A percentile compares a stretch with the other conserved stretches of the same genome.
phyloP scores from a whole-genome alignment of 1,140 invertebrate species.

The Linepithema humile region DNA sequence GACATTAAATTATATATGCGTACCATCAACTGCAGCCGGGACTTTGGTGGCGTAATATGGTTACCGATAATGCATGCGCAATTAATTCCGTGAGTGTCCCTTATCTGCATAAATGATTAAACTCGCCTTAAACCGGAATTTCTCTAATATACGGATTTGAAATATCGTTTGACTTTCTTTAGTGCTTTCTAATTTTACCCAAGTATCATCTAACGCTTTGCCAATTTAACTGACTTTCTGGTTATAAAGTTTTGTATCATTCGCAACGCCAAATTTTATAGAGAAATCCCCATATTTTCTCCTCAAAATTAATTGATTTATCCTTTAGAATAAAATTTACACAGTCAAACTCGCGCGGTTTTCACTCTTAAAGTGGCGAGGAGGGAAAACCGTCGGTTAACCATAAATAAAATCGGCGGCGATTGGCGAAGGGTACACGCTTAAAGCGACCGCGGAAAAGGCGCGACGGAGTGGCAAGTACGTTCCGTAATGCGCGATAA shows the following conservation, averaged over 20 bases:
- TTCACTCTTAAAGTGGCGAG: not conserved
- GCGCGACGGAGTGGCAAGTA: not conserved
- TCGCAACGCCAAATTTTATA: not conserved
- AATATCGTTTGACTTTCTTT: not conserved
- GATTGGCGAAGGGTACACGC: not conserved
- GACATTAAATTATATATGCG: conserved; percentile 69
- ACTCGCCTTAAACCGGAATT: conserved; percentile 27
- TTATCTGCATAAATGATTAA: conserved; percentile 53
- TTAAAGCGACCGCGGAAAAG: conserved; percentile 3
- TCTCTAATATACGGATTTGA: not conserved
- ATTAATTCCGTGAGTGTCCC: conserved; percentile 59
- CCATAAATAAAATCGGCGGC: not conserved
- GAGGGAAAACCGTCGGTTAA: not conserved
- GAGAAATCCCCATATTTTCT: not conserved
- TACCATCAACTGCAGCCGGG: conserved; percentile 51
- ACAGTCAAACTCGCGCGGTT: not conserved
- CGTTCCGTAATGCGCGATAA: conserved; percentile 39
- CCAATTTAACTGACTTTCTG: not conserved
- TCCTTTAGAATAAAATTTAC: not conserved
- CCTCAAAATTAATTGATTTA: not conserved
- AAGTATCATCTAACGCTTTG: not conserved
- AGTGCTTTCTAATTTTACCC: not conserved
- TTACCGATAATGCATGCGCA: conserved; percentile 62
- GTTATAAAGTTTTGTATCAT: not conserved
- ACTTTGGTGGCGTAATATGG: conserved; percentile 62